Conservation (phyloP, 2,113 vertebrate species). For the Peucedramus taeniatus region DNA sequence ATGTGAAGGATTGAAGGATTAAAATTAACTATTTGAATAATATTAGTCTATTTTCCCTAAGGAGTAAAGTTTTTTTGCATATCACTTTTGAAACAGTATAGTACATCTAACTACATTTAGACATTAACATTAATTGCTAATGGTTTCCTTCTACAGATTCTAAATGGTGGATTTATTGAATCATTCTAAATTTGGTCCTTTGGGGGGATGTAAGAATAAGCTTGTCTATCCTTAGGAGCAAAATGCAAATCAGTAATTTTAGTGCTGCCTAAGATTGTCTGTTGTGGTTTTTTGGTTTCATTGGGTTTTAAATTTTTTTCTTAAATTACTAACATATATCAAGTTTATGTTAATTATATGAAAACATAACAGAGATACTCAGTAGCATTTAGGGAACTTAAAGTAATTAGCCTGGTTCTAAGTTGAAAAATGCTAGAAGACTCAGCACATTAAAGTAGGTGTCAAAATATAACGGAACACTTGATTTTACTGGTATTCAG, state of each 20-base stretch:
- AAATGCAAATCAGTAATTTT: slow-evolving; percentile 69
- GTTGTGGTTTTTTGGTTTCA: not conserved
- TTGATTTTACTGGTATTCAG: slow-evolving; percentile 25
- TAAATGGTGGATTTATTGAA: slow-evolving; percentile 63
- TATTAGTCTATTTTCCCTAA: not conserved
- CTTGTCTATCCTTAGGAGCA: slow-evolving; percentile 17
- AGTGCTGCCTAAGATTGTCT: slow-evolving; percentile 58
- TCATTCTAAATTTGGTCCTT: slow-evolving; percentile 37
- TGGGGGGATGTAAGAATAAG: slow-evolving; percentile 8
- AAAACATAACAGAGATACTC: slow-evolving; percentile 66
- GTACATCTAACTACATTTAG: slow-evolving; percentile 25
- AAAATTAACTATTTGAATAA: slow-evolving; percentile 25
- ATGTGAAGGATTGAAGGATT: not conserved
- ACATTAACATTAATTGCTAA: slow-evolving; percentile 58
- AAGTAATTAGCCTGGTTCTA: slow-evolving; percentile 68
- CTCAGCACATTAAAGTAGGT: slow-evolving; percentile 58
- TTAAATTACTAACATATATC: slow-evolving; percentile 68
- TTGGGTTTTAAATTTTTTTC: not conserved
- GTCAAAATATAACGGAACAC: slow-evolving; percentile 16
- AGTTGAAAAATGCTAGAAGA: slow-evolving; percentile 51
- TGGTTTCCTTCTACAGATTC: slow-evolving; percentile 47
- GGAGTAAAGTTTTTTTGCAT: not conserved
- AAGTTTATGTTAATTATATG: slow-evolving; percentile 72
- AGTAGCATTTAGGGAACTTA: slow-evolving; percentile 67
- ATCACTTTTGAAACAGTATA: not conserved